Percentiles rank a stretch among this genome's conserved stretches.
phyloP scores from a whole-genome alignment of 1,140 invertebrate species.

The Proctacanthus coquilletti region DNA sequence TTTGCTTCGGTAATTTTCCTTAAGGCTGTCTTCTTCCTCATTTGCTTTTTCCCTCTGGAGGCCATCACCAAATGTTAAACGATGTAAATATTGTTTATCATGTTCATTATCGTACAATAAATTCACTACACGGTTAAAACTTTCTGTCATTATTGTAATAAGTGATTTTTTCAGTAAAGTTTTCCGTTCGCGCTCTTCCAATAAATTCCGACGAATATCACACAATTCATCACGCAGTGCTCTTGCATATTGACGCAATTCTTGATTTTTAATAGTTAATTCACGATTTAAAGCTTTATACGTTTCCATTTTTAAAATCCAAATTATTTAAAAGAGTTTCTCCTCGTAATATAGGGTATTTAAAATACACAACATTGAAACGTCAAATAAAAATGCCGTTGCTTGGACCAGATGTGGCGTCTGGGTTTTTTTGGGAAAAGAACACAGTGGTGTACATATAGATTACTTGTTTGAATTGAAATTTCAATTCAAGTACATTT shows the following conservation, averaged over 20 bases:
- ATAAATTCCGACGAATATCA: background rate
- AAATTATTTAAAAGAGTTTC: background rate
- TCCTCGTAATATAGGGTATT: background rate
- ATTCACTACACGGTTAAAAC: too few relatives aligned
- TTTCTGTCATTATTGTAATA: too few relatives aligned
- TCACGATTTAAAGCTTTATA: background rate
- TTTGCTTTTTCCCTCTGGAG: too few relatives aligned
- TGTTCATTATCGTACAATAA: too few relatives aligned
- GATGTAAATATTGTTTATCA: too few relatives aligned
- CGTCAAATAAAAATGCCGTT: background rate
- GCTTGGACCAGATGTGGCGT: background rate
- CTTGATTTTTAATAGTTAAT: background rate
- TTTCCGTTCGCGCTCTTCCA: too few relatives aligned
- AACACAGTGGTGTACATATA: background rate
- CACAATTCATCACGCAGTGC: background rate
- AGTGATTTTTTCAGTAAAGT: too few relatives aligned
- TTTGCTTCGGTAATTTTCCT: too few relatives aligned
- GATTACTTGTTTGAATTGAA: background rate
- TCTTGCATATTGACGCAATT: background rate
- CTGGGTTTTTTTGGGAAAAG: too few relatives aligned
- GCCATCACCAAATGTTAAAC: too few relatives aligned
- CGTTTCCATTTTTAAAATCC: background rate
- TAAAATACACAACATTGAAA: background rate
- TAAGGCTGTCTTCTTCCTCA: too few relatives aligned
- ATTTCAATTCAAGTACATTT: too few relatives aligned